A percentile compares a stretch with the other conserved stretches of the same genome.
These are phyloP conservation scores for Petrophora chlorosata DNA, from an alignment of 2,888 invertebrate genomes.

Conservation along the genomic window DNA sequence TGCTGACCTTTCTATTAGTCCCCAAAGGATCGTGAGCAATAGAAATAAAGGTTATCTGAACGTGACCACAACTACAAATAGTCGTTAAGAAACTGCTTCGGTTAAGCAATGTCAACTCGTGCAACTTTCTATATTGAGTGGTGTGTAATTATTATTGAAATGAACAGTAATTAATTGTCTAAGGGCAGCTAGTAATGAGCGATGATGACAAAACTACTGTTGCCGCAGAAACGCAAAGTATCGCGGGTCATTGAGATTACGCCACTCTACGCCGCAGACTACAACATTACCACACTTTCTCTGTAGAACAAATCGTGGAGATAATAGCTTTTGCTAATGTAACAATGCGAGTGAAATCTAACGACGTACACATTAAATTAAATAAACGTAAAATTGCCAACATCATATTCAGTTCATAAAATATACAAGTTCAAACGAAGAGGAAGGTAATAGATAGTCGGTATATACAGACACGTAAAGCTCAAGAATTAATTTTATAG, in stretches of 20 bases:
- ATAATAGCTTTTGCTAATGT: constrained; percentile 20
- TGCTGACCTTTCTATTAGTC: constrained; percentile 35
- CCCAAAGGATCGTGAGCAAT: constrained; percentile 28
- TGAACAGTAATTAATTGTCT: constrained; percentile 19
- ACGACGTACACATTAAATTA: constrained; percentile 22
- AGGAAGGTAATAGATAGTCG: too few relatives aligned
- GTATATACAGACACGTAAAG: too few relatives aligned
- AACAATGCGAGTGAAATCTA: constrained; percentile 21
- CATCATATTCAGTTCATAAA: too few relatives aligned
- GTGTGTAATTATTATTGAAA: constrained; percentile 20
- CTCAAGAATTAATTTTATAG: not conserved
- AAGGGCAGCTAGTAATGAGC: constrained; percentile 11
- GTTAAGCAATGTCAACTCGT: constrained; percentile 36
- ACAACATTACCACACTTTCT: constrained; percentile 57
- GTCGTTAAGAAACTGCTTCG: constrained; percentile 28
- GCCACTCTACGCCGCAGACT: constrained; percentile 35
- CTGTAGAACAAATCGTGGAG: constrained; percentile 44
- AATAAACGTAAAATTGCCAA: constrained; percentile 1
- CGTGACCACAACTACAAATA: constrained; percentile 31
- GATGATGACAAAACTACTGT: constrained; percentile 27
- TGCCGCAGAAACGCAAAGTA: constrained; percentile 28
- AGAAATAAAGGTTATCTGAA: constrained; percentile 35
- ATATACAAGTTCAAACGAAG: too few relatives aligned
- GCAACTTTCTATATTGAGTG: constrained; percentile 35
- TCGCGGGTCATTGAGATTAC: constrained; percentile 49